phyloP scores from a whole-genome alignment of 2,113 vertebrate species.

The Sturnira hondurensis region DNA sequence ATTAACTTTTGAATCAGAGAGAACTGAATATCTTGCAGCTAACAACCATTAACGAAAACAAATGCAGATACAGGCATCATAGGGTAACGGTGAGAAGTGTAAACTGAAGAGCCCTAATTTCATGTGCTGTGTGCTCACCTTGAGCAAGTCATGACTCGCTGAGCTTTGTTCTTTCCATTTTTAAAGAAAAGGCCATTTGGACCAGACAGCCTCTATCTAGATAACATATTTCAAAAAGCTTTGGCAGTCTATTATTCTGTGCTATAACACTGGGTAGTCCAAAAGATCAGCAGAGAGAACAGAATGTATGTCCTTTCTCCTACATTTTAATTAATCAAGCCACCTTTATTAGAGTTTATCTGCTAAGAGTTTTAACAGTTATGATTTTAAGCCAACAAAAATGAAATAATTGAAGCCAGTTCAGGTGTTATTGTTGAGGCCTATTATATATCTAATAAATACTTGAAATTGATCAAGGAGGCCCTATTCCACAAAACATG shows the following conservation, averaged over 20 bases:
- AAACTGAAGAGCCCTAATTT: background rate
- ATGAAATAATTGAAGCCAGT: conserved; percentile 11
- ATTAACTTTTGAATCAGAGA: conserved; percentile 32
- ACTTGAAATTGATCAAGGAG: background rate
- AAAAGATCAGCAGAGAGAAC: background rate
- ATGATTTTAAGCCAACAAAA: conserved; percentile 36
- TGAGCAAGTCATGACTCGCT: background rate
- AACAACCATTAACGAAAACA: background rate
- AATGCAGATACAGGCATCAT: background rate
- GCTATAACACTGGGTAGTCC: background rate
- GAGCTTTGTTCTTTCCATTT: background rate
- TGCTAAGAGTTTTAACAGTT: background rate
- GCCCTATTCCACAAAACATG: background rate
- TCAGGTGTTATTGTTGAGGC: background rate
- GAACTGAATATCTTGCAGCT: background rate
- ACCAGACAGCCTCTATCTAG: background rate
- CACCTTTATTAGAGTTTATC: background rate
- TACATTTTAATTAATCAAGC: conserved; percentile 31
- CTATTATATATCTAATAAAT: background rate
- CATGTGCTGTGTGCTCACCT: background rate
- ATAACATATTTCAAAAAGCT: background rate
- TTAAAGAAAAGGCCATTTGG: background rate
- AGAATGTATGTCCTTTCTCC: background rate
- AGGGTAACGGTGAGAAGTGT: background rate
- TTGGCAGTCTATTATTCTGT: background rate